phyloP scores from a whole-genome alignment of 2,797 vertebrate species.

The Pipistrellus kuhlii region DNA sequence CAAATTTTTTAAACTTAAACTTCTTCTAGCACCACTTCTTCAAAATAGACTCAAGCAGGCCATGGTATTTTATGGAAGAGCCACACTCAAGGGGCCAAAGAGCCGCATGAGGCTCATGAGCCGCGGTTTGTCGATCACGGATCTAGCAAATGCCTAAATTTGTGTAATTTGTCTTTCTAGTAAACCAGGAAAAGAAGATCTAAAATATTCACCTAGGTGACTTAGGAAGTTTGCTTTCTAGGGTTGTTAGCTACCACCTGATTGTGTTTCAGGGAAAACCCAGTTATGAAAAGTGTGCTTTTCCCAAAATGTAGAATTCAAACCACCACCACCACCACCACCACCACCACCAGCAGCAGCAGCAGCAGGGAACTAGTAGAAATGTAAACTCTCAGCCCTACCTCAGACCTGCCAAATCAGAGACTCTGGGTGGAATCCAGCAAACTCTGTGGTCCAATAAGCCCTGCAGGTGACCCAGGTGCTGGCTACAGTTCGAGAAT shows the following conservation, averaged over 20 bases:
- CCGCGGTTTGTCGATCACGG: too few relatives aligned
- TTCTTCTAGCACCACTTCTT: too few relatives aligned
- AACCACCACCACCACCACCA: not conserved
- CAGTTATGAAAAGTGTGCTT: not conserved
- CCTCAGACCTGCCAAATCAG: not conserved
- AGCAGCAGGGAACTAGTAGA: slow-evolving; percentile 4
- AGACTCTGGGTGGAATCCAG: not conserved
- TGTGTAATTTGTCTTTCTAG: slow-evolving; percentile 42
- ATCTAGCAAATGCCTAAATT: not conserved
- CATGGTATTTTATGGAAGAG: too few relatives aligned
- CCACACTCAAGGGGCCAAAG: too few relatives aligned
- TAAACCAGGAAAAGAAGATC: not conserved
- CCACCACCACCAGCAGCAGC: not conserved
- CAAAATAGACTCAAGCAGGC: too few relatives aligned
- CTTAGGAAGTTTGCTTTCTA: not conserved
- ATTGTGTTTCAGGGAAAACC: not conserved
- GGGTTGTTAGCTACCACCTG: not conserved
- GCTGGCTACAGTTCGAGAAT: not conserved
- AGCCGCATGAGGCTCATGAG: too few relatives aligned
- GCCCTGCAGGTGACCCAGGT: not conserved
- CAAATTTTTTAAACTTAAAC: too few relatives aligned
- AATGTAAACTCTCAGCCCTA: not conserved
- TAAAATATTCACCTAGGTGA: not conserved
- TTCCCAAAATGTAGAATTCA: not conserved
- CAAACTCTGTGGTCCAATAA: not conserved